Percentiles rank a stretch among this genome's conserved stretches.
Evolutionary conservation across 1,140 invertebrate species (phyloP).

Genomic region (Rhopalosiphum padi): DNA sequence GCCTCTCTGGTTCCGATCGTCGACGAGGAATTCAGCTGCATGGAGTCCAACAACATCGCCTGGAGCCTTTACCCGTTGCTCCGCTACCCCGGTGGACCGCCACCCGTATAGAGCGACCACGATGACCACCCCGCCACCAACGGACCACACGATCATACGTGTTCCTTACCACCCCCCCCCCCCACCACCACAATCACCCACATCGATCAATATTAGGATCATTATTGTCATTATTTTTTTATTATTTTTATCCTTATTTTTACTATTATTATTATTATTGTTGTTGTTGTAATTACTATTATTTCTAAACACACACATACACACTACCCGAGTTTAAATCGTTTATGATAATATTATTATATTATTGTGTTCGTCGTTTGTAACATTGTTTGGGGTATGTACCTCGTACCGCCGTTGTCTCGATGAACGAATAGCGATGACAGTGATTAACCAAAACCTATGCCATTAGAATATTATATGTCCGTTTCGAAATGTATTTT

Average conservation of each 20-base stretch:
- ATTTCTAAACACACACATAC: not conserved
- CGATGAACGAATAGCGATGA: not conserved
- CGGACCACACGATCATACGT: not conserved
- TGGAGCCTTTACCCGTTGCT: slow-evolving; percentile 84
- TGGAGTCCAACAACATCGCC: slow-evolving; percentile 81
- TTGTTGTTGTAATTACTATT: not conserved
- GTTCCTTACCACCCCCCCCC: not conserved
- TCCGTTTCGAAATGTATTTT: not conserved
- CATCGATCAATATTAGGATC: not conserved
- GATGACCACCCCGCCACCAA: not conserved
- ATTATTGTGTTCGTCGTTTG: not conserved
- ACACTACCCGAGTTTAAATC: not conserved
- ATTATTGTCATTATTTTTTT: not conserved
- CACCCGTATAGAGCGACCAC: slow-evolving; percentile 74
- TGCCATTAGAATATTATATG: not conserved
- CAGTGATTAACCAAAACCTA: not conserved
- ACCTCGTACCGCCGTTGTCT: too few relatives aligned
- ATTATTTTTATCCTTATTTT: not conserved
- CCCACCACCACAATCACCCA: not conserved
- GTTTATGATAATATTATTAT: not conserved
- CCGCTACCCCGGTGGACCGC: slow-evolving; percentile 86
- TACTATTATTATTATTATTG: not conserved
- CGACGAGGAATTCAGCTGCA: slow-evolving; percentile 85
- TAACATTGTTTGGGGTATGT: not conserved
- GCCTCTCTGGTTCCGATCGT: slow-evolving; percentile 84